Evolutionary conservation across 1,140 invertebrate genomes (phyloP).

Genomic region (Drosophila repletoides): DNA sequence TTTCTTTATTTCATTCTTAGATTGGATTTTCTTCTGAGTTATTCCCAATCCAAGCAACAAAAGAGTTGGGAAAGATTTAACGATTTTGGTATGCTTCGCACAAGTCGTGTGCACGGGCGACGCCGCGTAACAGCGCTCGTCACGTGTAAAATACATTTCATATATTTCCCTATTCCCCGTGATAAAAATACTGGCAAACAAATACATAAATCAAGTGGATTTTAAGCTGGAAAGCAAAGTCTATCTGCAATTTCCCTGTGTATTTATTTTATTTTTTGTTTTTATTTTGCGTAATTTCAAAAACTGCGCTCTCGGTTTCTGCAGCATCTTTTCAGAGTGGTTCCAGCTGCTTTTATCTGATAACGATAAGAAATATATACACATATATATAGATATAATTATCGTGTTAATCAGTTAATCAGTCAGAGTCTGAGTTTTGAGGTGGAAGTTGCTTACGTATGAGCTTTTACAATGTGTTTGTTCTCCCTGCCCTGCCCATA

Average conservation of each 20-base stretch:
- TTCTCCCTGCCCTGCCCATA: constrained; percentile 17
- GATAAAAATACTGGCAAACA: no score
- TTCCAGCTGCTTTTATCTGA: constrained; percentile 8
- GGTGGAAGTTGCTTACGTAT: constrained; percentile 63
- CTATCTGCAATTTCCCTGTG: constrained; percentile 5
- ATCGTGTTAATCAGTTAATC: constrained; percentile 26
- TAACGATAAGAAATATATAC: constrained; percentile 15
- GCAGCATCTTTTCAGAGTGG: background rate
- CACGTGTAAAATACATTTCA: no score
- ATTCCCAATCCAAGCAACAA: no score
- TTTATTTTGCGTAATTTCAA: constrained; percentile 23
- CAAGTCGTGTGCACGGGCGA: no score
- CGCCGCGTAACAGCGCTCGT: no score
- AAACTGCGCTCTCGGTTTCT: background rate
- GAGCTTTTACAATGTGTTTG: constrained; percentile 64
- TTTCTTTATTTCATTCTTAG: no score
- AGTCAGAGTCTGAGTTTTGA: no score
- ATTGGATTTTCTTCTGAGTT: no score
- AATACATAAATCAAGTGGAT: background rate
- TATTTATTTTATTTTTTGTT: constrained; percentile 3
- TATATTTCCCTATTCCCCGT: no score
- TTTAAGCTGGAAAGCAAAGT: constrained; percentile 13
- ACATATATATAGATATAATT: no score
- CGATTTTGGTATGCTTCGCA: no score
- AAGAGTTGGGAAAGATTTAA: no score